Evolutionary conservation across 2,888 invertebrate species (phyloP), one percentile per base, ranked within the genome.

Genomic region (Nymphalis urticae): DNA sequence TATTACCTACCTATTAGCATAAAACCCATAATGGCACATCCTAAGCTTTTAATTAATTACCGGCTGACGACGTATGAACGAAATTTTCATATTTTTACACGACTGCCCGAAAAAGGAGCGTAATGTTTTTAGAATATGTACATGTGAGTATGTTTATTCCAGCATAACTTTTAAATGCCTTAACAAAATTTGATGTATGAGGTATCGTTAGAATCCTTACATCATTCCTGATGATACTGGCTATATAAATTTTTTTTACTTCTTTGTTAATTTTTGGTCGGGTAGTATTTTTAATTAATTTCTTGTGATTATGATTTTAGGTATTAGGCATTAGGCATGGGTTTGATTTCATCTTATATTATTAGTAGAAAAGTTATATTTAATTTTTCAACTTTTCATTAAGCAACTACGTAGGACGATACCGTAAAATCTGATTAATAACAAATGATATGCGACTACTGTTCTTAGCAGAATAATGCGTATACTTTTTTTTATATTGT

Each of bases 41-140:
- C 82, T 87, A 85, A 87, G 86, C 89, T 85, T 88, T 87, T 89
- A 91, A 91, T 91, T 91, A 90, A 91, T 92, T 89, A 89, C 86
- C 83, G 81, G 80, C 83, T 80, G 77, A 73, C 78, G 71, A 77
- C 74, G 78, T 77, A 79, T 80, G 80, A 79, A 81, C 75, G 75
- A 74, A 77, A 76, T 72, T 75, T 76, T 77, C 76, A 73, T 75
- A 62, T 68, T 83, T 82, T 84, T 80, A 80, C 27, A 32, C 27
- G 27, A 32, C 27, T 32, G 27, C 6, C 27, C 27, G 27, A 32
- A 32, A 32, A 32, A 6, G 27, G 27, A 32, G 27, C 6, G 27
- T 32, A 6, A 32, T 32, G 27, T 32, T 32, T 32, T 6, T 6
- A 6, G 27, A 27, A 3, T 27, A 5, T 27, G 27, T 27, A 32